A percentile compares a stretch with the other conserved stretches of the same genome.
phyloP scores from a whole-genome alignment of 1,140 invertebrate genomes.

The Nasonia vitripennis region DNA sequence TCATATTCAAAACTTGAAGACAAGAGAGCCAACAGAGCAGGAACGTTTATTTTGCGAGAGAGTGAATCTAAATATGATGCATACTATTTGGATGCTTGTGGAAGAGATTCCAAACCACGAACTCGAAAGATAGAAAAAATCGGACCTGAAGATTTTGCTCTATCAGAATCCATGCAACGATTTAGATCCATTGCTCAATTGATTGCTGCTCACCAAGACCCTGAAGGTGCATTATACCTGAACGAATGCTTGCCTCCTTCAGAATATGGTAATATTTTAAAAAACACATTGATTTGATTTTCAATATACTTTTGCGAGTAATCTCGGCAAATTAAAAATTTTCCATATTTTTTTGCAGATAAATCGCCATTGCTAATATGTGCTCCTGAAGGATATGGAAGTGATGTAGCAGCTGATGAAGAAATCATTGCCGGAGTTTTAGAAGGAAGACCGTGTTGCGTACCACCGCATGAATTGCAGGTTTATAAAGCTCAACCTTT shows the following conservation, averaged over 20 bases:
- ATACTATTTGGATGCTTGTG: constrained; percentile 88
- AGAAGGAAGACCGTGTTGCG: constrained; percentile 67
- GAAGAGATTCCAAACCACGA: constrained; percentile 82
- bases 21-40: constrained; percentile 83
- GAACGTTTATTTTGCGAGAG: constrained; percentile 88
- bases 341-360: constrained; percentile 75
- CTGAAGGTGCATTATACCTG: constrained; percentile 77
- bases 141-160: constrained; percentile 71
- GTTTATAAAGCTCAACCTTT: constrained; percentile 69
- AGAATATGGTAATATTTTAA: constrained; percentile 82
- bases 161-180: constrained; percentile 72
- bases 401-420: constrained; percentile 68
- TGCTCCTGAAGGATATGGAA: constrained; percentile 67
- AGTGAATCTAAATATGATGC: constrained; percentile 85
- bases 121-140: constrained; percentile 81
- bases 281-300: neutral
- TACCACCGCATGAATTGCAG: constrained; percentile 68
- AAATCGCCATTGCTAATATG: constrained; percentile 85
- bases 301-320: neutral
- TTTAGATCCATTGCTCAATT: constrained; percentile 81
- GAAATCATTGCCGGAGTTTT: constrained; percentile 66
- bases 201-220: constrained; percentile 78
- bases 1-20: constrained; percentile 88
- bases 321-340: neutral
- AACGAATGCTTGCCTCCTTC: constrained; percentile 88